phyloP scores from a whole-genome alignment of 2,888 invertebrate species.

The Leptopilina myrica region DNA sequence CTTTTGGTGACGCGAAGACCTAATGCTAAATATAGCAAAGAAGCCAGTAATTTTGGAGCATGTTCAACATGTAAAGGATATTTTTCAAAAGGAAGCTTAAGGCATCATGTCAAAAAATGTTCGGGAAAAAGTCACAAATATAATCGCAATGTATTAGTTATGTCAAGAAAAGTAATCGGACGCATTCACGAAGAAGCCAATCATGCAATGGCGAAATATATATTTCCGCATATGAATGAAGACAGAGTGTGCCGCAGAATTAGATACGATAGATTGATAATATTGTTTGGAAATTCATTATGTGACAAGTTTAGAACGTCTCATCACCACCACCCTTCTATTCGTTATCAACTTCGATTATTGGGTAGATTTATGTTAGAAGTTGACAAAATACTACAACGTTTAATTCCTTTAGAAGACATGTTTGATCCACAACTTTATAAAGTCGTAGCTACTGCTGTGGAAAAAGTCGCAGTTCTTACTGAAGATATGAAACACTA shows the following conservation, averaged over 20 bases:
- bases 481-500: neutral
- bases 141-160: slow-evolving; percentile 32
- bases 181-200: slow-evolving; percentile 51
- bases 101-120: slow-evolving; percentile 49
- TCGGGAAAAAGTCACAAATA: slow-evolving; percentile 16
- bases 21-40: slow-evolving; percentile 36
- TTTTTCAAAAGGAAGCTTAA: slow-evolving; percentile 51
- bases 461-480: neutral
- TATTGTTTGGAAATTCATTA: slow-evolving; percentile 55
- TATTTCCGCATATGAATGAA: slow-evolving; percentile 57
- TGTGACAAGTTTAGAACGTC: slow-evolving; percentile 51
- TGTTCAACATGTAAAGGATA: slow-evolving; percentile 55
- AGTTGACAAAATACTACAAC: neutral
- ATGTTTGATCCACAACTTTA: neutral
- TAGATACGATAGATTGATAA: slow-evolving; percentile 57
- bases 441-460: neutral
- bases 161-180: slow-evolving; percentile 43
- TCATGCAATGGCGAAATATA: slow-evolving; percentile 42
- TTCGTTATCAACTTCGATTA: slow-evolving; percentile 55
- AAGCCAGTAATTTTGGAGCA: slow-evolving; percentile 48
- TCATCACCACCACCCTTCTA: slow-evolving; percentile 54
- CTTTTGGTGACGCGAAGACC: slow-evolving; percentile 56
- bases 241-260: slow-evolving; percentile 51
- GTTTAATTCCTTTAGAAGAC: neutral
- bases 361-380: slow-evolving; percentile 51